These are phyloP conservation scores for Cynoglossus semilaevis DNA, from an alignment of 2,113 vertebrate species.

Conservation along the genomic window DNA sequence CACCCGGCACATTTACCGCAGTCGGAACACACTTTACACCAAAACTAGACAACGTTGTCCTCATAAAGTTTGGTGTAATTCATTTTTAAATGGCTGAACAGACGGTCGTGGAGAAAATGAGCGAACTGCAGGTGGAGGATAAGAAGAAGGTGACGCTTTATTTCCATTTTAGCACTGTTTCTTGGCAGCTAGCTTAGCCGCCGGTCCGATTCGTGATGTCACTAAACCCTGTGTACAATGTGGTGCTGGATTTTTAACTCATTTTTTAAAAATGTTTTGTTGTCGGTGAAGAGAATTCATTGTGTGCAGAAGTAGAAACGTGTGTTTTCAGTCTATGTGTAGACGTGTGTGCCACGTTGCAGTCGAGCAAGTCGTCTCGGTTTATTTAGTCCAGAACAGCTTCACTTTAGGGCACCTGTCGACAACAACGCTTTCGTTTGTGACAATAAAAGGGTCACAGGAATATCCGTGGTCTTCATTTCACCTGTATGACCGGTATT, in stretches of 20 bases:
- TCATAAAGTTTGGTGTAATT: background rate
- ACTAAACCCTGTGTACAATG: constrained; percentile 8
- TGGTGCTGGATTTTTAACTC: constrained; percentile 12
- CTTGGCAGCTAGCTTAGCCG: constrained; percentile 37
- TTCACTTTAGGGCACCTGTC: too few species aligned
- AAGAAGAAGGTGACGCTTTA: constrained; percentile 63
- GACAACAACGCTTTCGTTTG: background rate
- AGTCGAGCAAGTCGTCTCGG: too few species aligned
- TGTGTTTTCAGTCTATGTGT: background rate
- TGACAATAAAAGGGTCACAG: too few species aligned
- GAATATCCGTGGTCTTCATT: too few species aligned
- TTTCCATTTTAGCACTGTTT: constrained; percentile 1
- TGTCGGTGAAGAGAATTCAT: accelerated
- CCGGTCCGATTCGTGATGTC: constrained; percentile 30
- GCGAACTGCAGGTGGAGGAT: constrained; percentile 60
- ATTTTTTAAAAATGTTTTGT: background rate
- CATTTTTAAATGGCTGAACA: constrained; percentile 64
- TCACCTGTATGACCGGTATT: too few species aligned
- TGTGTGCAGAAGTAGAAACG: background rate
- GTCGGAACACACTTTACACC: background rate
- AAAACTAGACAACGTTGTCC: constrained; percentile 2
- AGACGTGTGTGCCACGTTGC: background rate
- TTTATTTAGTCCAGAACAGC: background rate
- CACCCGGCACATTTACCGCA: constrained; percentile 20
- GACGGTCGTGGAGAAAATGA: constrained; percentile 69